A percentile compares a stretch with the other conserved stretches of the same genome.
Conservation (phyloP, 1,140 invertebrate genomes). For the Sesamia nonagrioides region DNA sequence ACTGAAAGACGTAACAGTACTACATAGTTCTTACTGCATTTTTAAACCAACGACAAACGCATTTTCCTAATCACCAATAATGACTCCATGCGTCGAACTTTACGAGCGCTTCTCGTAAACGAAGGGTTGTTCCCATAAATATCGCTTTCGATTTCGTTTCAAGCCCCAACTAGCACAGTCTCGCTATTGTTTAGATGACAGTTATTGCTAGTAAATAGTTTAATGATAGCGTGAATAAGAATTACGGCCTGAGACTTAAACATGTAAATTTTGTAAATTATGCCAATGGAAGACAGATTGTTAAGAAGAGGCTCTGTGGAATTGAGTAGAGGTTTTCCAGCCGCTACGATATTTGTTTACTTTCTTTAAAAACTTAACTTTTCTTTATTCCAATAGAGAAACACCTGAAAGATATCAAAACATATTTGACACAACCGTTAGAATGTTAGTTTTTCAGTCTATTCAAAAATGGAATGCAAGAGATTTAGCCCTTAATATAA, state of each 20-base stretch:
- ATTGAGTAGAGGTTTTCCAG: too few relatives aligned
- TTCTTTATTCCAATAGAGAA: too few relatives aligned
- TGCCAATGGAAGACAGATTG: background rate
- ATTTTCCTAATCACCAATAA: conserved; percentile 21
- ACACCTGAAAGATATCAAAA: too few relatives aligned
- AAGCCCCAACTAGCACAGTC: conserved; percentile 33
- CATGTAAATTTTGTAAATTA: conserved; percentile 4
- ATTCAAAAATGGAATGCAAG: too few relatives aligned
- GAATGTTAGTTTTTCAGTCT: too few relatives aligned
- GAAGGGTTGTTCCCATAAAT: conserved; percentile 52
- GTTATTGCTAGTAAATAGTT: conserved; percentile 49
- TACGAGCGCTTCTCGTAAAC: conserved; percentile 14
- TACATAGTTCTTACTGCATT: background rate
- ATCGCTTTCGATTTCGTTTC: conserved; percentile 56
- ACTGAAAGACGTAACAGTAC: too few relatives aligned
- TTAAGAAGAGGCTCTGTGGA: too few relatives aligned
- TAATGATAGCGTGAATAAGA: conserved; percentile 30
- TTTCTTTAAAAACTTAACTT: too few relatives aligned
- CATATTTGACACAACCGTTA: too few relatives aligned
- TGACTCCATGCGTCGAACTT: conserved; percentile 9
- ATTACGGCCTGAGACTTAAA: conserved; percentile 13
- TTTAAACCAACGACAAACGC: background rate
- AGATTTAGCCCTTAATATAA: too few relatives aligned
- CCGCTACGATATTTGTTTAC: too few relatives aligned
- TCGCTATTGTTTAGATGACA: conserved; percentile 47